Evolutionary conservation across 2,113 vertebrate genomes (phyloP).

Genomic region (Lipophrys pholis): DNA sequence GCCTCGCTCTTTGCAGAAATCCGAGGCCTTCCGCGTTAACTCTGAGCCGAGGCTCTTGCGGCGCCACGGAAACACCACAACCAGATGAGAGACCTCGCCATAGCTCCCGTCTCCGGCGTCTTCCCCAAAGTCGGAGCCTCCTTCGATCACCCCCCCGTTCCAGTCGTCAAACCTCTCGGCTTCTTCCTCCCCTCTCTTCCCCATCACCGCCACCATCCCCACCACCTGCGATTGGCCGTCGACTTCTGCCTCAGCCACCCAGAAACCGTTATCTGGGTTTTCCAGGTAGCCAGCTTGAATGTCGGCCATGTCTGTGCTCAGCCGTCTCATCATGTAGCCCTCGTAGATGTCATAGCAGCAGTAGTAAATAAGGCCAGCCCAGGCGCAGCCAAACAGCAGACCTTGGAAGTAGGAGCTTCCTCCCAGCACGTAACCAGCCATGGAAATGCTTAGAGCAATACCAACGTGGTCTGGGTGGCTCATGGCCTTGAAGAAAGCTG

Average conservation of each 20-base stretch:
- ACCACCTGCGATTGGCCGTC: conserved; percentile 64
- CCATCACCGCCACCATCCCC: conserved; percentile 64
- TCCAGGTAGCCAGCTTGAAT: conserved; percentile 73
- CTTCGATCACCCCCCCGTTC: conserved; percentile 50
- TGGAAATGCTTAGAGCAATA: conserved; percentile 71
- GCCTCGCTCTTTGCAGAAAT: conserved; percentile 76
- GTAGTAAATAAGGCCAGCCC: conserved; percentile 77
- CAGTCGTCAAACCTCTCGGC: conserved; percentile 42
- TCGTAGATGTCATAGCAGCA: conserved; percentile 77
- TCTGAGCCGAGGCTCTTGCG: conserved; percentile 59
- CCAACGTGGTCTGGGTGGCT: conserved; percentile 78
- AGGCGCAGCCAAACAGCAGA: conserved; percentile 69
- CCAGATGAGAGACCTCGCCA: conserved; percentile 65
- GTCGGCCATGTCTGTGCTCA: conserved; percentile 70
- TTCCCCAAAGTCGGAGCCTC: neutral
- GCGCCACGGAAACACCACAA: conserved; percentile 59
- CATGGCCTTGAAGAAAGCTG: conserved; percentile 79
- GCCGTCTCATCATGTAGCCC: conserved; percentile 60
- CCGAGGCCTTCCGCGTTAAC: conserved; percentile 61
- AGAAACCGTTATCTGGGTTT: conserved; percentile 71
- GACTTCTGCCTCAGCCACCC: conserved; percentile 74
- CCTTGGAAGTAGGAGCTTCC: conserved; percentile 79
- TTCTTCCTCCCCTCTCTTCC: conserved; percentile 38
- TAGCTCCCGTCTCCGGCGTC: conserved; percentile 31
- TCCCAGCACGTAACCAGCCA: conserved; percentile 79